These are phyloP conservation scores for Dinoponera quadriceps DNA, from an alignment of 1,140 invertebrate genomes.

Conservation along the genomic window DNA sequence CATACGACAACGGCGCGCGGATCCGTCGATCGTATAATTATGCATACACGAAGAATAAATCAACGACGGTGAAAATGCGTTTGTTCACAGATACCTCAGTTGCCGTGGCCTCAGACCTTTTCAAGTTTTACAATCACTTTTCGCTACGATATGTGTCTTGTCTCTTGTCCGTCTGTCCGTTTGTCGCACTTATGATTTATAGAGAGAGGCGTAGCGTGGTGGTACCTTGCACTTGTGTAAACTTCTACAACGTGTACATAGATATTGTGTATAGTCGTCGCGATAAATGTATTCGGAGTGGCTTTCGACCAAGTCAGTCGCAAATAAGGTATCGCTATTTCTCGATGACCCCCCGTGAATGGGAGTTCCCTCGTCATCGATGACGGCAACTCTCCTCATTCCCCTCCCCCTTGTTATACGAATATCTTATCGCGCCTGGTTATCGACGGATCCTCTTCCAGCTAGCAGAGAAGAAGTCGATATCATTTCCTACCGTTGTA, in stretches of 20 bases:
- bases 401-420: too few relatives aligned
- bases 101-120: constrained; percentile 80
- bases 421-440: too few relatives aligned
- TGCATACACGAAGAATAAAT: constrained; percentile 54
- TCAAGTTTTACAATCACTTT: constrained; percentile 51
- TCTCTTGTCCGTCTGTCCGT: constrained; percentile 34
- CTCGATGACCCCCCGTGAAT: too few relatives aligned
- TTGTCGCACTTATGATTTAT: constrained; percentile 44
- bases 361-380: too few relatives aligned
- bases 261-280: constrained; percentile 34
- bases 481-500: too few relatives aligned
- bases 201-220: constrained; percentile 20
- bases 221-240: constrained; percentile 50
- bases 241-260: constrained; percentile 36
- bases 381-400: too few relatives aligned
- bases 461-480: too few relatives aligned
- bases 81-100: constrained; percentile 83
- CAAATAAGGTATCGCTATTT: too few relatives aligned
- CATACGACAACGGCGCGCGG: constrained; percentile 62
- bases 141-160: constrained; percentile 38
- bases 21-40: constrained; percentile 59
- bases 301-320: constrained; percentile 2
- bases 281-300: constrained; percentile 34
- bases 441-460: too few relatives aligned
- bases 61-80: constrained; percentile 70